Conservation (phyloP, 2,797 vertebrate species). For the Furcifer pardalis region DNA sequence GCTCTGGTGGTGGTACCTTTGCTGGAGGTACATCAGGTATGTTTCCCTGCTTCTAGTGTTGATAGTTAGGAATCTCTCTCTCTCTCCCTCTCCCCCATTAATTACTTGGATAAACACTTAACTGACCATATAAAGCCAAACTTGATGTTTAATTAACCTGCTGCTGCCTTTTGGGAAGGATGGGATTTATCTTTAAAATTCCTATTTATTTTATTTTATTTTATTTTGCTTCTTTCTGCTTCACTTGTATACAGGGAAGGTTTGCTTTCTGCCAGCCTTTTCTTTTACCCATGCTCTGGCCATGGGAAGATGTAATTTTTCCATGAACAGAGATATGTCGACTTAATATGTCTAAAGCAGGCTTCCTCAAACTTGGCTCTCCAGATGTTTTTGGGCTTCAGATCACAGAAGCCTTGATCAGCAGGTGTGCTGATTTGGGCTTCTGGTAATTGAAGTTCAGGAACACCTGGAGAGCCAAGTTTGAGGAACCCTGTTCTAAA, state of each 20-base stretch:
- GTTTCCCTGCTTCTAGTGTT: fast-evolving
- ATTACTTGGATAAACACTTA: fast-evolving
- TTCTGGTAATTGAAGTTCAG: no score
- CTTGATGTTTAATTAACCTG: neutral
- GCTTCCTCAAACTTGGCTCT: no score
- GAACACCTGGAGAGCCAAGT: no score
- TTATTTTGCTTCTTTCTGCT: neutral
- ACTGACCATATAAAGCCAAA: neutral
- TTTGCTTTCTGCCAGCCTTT: neutral
- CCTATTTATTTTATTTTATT: neutral
- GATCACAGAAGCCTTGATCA: no score
- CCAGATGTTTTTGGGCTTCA: no score
- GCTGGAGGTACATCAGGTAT: conserved; percentile 70
- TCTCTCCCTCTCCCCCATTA: no score
- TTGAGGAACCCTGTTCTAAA: no score
- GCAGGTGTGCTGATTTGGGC: no score
- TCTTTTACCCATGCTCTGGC: neutral
- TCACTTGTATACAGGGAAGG: neutral
- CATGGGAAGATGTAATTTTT: neutral
- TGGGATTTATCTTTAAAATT: neutral
- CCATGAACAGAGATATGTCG: neutral
- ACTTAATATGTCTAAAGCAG: neutral
- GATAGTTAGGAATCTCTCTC: no score
- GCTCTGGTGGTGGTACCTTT: conserved; percentile 50
- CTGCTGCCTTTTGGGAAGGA: fast-evolving